A percentile compares a stretch with the other conserved stretches of the same genome.
Conservation (phyloP, 2,797 vertebrate genomes). For the Phrynocephalus forsythii region DNA sequence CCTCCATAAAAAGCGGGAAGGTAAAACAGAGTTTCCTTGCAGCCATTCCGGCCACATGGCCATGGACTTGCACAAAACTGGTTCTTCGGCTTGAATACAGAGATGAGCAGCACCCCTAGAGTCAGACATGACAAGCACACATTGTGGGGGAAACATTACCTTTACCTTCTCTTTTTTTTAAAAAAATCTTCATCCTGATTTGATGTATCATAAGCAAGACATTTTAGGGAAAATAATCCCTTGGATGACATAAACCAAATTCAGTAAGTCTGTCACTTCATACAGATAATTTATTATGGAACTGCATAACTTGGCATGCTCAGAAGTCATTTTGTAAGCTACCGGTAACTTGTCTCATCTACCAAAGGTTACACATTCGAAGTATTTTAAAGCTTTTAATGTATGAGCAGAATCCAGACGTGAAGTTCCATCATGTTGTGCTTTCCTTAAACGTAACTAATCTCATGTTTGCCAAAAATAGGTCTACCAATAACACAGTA, state of each 20-base stretch:
- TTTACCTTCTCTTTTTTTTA: too few relatives aligned
- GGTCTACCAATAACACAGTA: not conserved
- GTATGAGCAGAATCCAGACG: not conserved
- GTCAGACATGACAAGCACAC: too few relatives aligned
- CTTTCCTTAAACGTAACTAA: slow-evolving; percentile 8
- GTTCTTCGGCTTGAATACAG: too few relatives aligned
- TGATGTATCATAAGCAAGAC: not conserved
- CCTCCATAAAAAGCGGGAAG: too few relatives aligned
- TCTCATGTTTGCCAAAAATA: not conserved
- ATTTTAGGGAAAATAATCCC: not conserved
- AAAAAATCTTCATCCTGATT: not conserved
- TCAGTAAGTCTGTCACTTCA: not conserved
- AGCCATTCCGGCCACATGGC: too few relatives aligned
- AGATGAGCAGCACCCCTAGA: too few relatives aligned
- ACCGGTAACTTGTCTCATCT: not conserved
- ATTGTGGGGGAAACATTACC: too few relatives aligned
- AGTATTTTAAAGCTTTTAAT: not conserved
- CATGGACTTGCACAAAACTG: too few relatives aligned
- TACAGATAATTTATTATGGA: slow-evolving; percentile 13
- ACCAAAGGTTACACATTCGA: not conserved
- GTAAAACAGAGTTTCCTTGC: too few relatives aligned
- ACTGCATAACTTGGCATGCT: not conserved
- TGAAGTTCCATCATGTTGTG: not conserved
- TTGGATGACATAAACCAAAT: not conserved
- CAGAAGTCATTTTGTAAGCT: slow-evolving; percentile 25